These are phyloP conservation scores for Capromys pilorides DNA, from an alignment of 2,797 vertebrate species.

Conservation along the genomic window DNA sequence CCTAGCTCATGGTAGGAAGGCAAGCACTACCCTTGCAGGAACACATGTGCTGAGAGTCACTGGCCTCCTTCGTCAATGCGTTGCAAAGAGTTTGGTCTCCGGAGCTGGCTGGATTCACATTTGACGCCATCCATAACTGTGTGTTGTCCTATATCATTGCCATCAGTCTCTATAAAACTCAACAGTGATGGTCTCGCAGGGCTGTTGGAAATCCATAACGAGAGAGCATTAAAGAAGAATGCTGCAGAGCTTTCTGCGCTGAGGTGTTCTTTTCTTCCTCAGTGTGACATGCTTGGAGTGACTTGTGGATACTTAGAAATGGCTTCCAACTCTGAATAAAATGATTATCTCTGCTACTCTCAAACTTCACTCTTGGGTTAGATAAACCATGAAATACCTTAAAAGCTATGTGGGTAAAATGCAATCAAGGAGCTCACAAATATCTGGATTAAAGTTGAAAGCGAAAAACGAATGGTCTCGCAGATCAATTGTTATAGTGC, in stretches of 20 bases:
- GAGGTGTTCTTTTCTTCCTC: not conserved
- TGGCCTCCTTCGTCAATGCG: not conserved
- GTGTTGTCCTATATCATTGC: not conserved
- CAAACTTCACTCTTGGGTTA: not conserved
- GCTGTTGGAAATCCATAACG: not conserved
- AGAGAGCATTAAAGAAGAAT: not conserved
- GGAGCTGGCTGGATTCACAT: not conserved
- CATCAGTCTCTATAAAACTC: not conserved
- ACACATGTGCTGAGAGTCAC: accelerated
- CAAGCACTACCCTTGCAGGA: not conserved
- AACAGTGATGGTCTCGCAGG: not conserved
- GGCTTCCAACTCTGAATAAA: not conserved
- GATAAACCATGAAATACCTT: not conserved
- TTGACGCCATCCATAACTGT: not conserved
- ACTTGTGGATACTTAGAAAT: not conserved
- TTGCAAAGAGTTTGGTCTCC: not conserved
- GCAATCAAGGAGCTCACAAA: not conserved
- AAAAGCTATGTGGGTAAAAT: not conserved
- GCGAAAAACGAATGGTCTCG: not conserved
- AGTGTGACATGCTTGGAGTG: not conserved
- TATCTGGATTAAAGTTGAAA: slow-evolving; percentile 28
- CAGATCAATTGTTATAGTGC: not conserved
- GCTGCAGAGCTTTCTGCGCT: accelerated
- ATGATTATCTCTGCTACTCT: not conserved
- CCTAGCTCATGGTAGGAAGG: not conserved